A percentile compares a stretch with the other conserved stretches of the same genome.
These are phyloP conservation scores for Erpobdella octoculata DNA, from an alignment of 2,888 invertebrate species.

Conservation along the genomic window DNA sequence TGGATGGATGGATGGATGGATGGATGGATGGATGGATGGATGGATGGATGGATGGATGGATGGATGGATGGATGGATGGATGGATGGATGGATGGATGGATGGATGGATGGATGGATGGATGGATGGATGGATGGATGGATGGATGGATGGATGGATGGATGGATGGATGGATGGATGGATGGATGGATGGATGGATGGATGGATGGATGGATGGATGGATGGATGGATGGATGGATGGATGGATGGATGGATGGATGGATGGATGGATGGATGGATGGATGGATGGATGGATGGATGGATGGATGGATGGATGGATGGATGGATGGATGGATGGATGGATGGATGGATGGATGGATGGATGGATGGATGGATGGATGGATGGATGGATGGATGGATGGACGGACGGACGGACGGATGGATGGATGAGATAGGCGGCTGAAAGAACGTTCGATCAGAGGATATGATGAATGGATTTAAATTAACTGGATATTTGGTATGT, in stretches of 20 bases:
- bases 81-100: background rate
- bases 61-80: background rate
- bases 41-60: background rate
- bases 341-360: too few species aligned
- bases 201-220: background rate
- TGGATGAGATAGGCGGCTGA: background rate
- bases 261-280: too few species aligned
- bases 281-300: too few species aligned
- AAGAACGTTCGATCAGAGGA: background rate
- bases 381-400: conserved; percentile 2
- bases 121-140: conserved; percentile 1
- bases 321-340: too few species aligned
- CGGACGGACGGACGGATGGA: background rate
- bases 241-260: background rate
- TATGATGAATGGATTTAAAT: too few species aligned
- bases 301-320: too few species aligned
- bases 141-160: background rate
- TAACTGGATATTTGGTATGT: too few species aligned
- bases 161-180: background rate
- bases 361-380: too few species aligned
- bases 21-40: background rate
- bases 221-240: background rate
- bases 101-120: background rate
- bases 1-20: background rate
- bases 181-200: conserved; percentile 4